Evolutionary conservation across 2,113 vertebrate genomes (phyloP), one percentile per base, ranked within the genome.

Genomic region (Ailuropoda melanoleuca): DNA sequence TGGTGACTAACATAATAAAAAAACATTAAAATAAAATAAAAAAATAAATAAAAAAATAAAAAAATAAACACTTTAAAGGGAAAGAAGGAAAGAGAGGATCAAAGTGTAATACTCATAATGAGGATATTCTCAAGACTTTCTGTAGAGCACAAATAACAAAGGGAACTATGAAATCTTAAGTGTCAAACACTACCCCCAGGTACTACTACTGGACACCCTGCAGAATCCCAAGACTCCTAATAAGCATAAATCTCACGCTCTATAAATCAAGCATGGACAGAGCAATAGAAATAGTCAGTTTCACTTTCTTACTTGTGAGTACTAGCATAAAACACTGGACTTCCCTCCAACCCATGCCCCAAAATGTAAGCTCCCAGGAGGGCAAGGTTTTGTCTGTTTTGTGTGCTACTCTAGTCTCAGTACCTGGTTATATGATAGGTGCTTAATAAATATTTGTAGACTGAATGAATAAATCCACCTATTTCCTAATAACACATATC

Each of bases 401-500:
- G 2, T 83, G n/a, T 5, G 58, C 12, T 77, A 23, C 6, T 72
- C 23, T 92, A 24, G 31, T 82, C 48, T 95, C 37, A 50, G 39
- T 13, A 46, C 17, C 29, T 86, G 31, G 58, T 60, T 88, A 72
- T 37, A 18, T 34, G 82, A 29, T 0, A 78, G 4, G n/a, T 84
- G 55, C 43, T 93, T 56, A 93, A 92, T n/a, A 89, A 91, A 66
- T 39, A 88, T 95, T 46, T 92, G 58, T 19, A 55, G 48, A 93
- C 75, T 19, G 43, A 92, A 55, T 64, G 26, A 86, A 85, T 56
- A 81, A 77, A 94, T 50, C 29, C 31, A 68, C 55, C 43, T 70
- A 85, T 66, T 93, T 97, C 81, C 46, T 85, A 78, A 77, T 72
- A 96, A 96, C 18, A 92, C 14, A 93, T 1, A 50, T 62, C 80